phyloP scores from a whole-genome alignment of 53 echinoderm and acorn worm genomes.

The Paracentrotus lividus region DNA sequence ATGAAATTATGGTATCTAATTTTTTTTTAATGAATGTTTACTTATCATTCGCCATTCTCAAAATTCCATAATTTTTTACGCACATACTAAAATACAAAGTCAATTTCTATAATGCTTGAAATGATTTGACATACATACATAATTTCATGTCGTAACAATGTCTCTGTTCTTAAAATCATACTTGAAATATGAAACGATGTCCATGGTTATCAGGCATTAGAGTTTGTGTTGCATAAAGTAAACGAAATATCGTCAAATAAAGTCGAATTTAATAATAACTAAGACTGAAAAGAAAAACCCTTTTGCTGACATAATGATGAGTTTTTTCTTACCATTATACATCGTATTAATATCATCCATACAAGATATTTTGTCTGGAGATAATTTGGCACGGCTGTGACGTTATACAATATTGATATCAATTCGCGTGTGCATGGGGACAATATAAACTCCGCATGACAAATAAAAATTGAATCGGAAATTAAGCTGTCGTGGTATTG shows the following conservation, averaged over 20 bases:
- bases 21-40: too few species aligned
- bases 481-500: neutral
- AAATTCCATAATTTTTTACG: too few species aligned
- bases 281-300: too few species aligned
- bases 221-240: neutral
- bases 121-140: too few species aligned
- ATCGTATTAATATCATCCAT: neutral
- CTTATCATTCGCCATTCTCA: too few species aligned
- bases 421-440: neutral
- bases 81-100: too few species aligned
- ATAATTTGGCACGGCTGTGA: neutral
- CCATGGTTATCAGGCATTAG: too few species aligned
- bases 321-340: neutral
- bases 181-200: too few species aligned
- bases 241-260: neutral
- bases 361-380: neutral
- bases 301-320: neutral
- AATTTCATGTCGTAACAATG: too few species aligned
- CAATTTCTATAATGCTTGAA: too few species aligned
- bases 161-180: too few species aligned
- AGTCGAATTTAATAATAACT: neutral
- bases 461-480: slow-evolving; percentile 6
- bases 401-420: neutral
- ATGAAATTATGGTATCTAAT: too few species aligned
- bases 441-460: neutral